A percentile compares a stretch with the other conserved stretches of the same genome.
Conservation (phyloP, 2,113 vertebrate species). For the Oreocharis arfaki region DNA sequence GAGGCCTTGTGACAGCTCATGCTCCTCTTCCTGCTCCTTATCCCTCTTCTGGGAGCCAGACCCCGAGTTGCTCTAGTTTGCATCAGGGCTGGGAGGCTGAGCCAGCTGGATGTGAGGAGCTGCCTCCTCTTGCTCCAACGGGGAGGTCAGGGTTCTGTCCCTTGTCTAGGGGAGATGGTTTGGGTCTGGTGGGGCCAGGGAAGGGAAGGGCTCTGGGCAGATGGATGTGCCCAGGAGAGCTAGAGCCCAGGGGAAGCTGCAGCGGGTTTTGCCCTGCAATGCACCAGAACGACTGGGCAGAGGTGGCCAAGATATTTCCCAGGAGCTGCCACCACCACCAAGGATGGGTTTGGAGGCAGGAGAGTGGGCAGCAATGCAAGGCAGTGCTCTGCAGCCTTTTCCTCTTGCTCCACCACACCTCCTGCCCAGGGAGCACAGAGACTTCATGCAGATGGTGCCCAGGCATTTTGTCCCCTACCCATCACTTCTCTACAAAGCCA, state of each 20-base stretch:
- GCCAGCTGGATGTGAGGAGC: background rate
- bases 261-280: background rate
- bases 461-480: background rate
- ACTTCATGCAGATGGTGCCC: rapidly evolving
- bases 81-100: background rate
- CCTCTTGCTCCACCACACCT: background rate
- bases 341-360: background rate
- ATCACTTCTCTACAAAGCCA: background rate
- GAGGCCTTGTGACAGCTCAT: background rate
- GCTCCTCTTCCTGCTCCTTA: background rate
- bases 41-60: background rate
- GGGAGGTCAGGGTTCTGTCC: background rate
- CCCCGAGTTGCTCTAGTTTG: background rate
- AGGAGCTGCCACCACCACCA: background rate
- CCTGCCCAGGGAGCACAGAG: background rate
- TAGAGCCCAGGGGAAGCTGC: background rate
- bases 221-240: background rate
- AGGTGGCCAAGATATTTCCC: background rate
- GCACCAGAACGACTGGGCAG: rapidly evolving
- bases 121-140: background rate
- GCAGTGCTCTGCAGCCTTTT: background rate
- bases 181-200: background rate
- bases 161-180: rapidly evolving
- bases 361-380: background rate
- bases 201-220: background rate